Evolutionary conservation across 1,140 invertebrate species (phyloP), one percentile per base, ranked within the genome.

Genomic region (Antheraea pernyi): DNA sequence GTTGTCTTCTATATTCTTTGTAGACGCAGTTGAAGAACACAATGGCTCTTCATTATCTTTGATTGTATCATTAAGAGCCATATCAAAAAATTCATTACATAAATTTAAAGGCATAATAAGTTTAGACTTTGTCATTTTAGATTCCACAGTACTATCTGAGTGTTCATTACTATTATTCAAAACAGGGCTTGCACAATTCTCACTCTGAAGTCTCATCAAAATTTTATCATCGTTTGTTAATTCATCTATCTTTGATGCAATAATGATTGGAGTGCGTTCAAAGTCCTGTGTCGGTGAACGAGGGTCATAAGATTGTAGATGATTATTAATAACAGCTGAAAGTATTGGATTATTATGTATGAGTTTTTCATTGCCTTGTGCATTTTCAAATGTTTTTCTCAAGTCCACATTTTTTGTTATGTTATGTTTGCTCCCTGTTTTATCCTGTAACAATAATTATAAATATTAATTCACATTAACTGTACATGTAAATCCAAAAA

Each of bases 401-500:
- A 92, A 75, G 72, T 92, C 89, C 37, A 84, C 79, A 81, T 91
- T 92, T 76, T 92, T 92, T 30, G 89, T 92, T 68, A 92, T 91
- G 53, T 89, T 89, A 67, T 91, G 90, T 72, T 90, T 91, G 16
- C 64, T 72, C n/a, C 84, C 81, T 72, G 78, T 71, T 73, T 89
- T 91, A 59, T 76, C 78, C 90, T 91, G 78, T 61, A 92, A 85
- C 19, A 70, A 69, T 59, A 67, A 59, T 46, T 6, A 58, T n/a
- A 64, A 37, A 69, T 18, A 53, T 60, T 66, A 59, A 13, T 13
- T 36, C 19, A 30, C 10, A 59, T 22, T 42, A 36, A 30, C 10
- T 36, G 39, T 9, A 42, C 3, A 42, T 0, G 7, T 9, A 42
- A 42, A 42, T 4, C 39, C 11, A 42, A 42, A 42, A 42, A 42